Evolutionary conservation across 30 jellyfish, hydroid and myxozoan genomes (phyloP).

Genomic region (Aurelia coerulea): DNA sequence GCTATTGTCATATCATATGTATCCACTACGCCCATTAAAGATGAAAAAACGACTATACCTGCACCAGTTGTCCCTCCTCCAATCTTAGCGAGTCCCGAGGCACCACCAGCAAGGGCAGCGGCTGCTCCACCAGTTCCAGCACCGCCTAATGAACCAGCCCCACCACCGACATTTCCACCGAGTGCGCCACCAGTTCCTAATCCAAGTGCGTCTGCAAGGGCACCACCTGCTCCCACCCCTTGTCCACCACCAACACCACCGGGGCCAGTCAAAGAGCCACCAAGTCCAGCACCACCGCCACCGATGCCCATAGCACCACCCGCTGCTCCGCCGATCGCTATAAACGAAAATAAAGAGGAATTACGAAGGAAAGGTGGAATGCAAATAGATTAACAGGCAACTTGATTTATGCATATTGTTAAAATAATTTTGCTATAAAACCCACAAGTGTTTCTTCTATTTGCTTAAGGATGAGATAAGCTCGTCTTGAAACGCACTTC

Average conservation of each 20-base stretch:
- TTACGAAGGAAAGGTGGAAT: too few species aligned
- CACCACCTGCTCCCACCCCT: slow-evolving; percentile 88
- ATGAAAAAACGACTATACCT: slow-evolving; percentile 9
- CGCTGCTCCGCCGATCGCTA: slow-evolving; percentile 54
- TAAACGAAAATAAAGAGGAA: too few species aligned
- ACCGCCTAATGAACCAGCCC: slow-evolving; percentile 81
- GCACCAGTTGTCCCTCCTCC: slow-evolving; percentile 80
- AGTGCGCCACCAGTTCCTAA: slow-evolving; percentile 82
- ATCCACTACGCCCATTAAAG: too few species aligned
- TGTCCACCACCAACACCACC: slow-evolving; percentile 84
- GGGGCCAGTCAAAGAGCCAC: slow-evolving; percentile 58
- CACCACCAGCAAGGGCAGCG: slow-evolving; percentile 83
- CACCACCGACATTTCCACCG: slow-evolving; percentile 90
- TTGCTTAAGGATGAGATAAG: too few species aligned
- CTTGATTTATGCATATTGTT: too few species aligned
- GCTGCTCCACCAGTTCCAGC: slow-evolving; percentile 74
- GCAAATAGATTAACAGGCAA: too few species aligned
- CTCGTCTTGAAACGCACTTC: too few species aligned
- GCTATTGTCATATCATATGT: too few species aligned
- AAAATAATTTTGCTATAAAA: too few species aligned
- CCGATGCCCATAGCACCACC: slow-evolving; percentile 83
- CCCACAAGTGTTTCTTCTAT: too few species aligned
- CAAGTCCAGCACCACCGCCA: slow-evolving; percentile 76
- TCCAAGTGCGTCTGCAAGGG: slow-evolving; percentile 74
- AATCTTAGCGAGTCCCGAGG: slow-evolving; percentile 63